Conservation (phyloP, 2,888 invertebrate species). For the Amiota communis region DNA sequence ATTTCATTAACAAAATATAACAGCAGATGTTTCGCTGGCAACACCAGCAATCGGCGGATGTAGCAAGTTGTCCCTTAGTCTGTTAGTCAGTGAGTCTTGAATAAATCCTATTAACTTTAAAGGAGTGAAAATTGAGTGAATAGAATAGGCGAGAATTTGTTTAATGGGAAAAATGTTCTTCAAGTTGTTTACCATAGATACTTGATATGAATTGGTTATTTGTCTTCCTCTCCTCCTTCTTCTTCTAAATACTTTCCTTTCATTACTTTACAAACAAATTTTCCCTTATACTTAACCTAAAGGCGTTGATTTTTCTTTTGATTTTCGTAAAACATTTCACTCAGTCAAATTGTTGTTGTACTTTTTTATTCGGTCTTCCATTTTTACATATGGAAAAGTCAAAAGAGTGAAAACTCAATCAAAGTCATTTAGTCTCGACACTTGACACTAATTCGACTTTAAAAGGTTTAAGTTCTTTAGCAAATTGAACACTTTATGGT, state of each 20-base stretch:
- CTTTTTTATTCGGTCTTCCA: constrained; percentile 16
- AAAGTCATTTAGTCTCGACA: constrained; percentile 13
- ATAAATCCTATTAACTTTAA: neutral
- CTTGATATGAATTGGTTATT: too few species aligned
- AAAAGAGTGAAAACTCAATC: constrained; percentile 33
- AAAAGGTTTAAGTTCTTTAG: constrained; percentile 41
- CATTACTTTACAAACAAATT: too few species aligned
- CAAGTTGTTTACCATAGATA: too few species aligned
- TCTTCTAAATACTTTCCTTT: too few species aligned
- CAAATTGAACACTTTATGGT: constrained; percentile 20
- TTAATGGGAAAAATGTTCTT: too few species aligned
- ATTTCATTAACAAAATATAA: too few species aligned
- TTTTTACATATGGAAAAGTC: neutral
- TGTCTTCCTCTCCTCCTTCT: too few species aligned
- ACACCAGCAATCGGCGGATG: too few species aligned
- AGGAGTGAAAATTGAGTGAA: neutral
- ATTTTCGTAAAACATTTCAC: neutral
- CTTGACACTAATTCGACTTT: constrained; percentile 59
- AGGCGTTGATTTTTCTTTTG: constrained; percentile 34
- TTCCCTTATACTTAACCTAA: constrained; percentile 26
- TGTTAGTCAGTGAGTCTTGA: too few species aligned
- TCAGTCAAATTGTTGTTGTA: constrained; percentile 1
- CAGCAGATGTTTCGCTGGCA: too few species aligned
- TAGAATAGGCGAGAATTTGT: too few species aligned
- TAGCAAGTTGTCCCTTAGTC: too few species aligned